phyloP scores from a whole-genome alignment of 2,888 invertebrate genomes.

The Lomographa bimaculata region DNA sequence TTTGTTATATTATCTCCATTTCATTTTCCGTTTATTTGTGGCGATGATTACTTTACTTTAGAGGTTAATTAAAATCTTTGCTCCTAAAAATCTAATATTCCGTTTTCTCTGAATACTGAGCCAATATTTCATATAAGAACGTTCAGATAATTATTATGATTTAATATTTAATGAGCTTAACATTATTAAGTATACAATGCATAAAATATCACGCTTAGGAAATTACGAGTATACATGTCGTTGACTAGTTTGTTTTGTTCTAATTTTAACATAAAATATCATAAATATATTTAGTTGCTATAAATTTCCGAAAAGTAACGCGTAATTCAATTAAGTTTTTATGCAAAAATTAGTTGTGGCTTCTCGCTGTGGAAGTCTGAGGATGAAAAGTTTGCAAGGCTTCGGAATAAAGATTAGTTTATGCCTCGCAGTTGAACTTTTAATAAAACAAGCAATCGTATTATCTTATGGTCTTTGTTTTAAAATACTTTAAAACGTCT shows the following conservation, averaged over 20 bases:
- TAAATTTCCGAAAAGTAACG: too few species aligned
- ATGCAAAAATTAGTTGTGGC: conserved; percentile 5
- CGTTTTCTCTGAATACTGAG: conserved; percentile 8
- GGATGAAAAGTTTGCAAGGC: conserved; percentile 35
- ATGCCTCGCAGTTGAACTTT: conserved; percentile 49
- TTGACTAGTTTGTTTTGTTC: too few species aligned
- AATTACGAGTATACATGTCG: too few species aligned
- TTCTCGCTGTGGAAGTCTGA: conserved; percentile 24
- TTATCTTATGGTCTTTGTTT: conserved; percentile 52
- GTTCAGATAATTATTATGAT: conserved; percentile 3
- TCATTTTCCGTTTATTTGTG: conserved; percentile 10
- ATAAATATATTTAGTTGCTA: too few species aligned
- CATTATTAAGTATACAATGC: conserved; percentile 6
- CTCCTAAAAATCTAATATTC: conserved; percentile 15
- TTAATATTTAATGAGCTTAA: conserved; percentile 7
- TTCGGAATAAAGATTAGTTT: conserved; percentile 45
- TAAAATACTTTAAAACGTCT: conserved; percentile 46
- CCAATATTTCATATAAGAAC: conserved; percentile 14
- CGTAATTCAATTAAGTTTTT: too few species aligned
- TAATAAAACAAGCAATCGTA: conserved; percentile 53
- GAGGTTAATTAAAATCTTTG: conserved; percentile 7
- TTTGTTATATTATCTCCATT: not conserved
- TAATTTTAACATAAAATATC: too few species aligned
- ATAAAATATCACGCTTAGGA: conserved; percentile 5
- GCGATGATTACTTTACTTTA: conserved; percentile 13